phyloP scores from a whole-genome alignment of 2,888 invertebrate genomes.

The Mimas tiliae region DNA sequence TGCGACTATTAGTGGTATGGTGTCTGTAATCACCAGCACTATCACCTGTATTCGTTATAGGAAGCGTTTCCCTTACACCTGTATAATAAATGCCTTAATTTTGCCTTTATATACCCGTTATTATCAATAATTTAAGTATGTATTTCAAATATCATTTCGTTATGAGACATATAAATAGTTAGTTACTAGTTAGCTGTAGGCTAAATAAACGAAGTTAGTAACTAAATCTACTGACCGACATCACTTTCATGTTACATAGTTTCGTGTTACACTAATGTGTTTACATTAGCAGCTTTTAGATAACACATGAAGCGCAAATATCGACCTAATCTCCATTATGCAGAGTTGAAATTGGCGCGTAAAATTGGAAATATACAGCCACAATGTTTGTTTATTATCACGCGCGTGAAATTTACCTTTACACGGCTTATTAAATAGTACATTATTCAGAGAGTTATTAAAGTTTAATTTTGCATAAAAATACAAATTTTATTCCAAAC shows the following conservation, averaged over 20 bases:
- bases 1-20: no score
- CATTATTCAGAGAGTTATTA: not conserved
- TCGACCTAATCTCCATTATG: not conserved
- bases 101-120: no score
- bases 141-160: no score
- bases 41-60: no score
- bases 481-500: not conserved
- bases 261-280: conserved; percentile 11
- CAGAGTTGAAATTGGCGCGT: not conserved
- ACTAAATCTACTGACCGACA: conserved; percentile 29
- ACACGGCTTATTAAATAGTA: no score
- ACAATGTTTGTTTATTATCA: conserved; percentile 6
- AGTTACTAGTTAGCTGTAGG: no score
- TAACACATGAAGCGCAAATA: not conserved
- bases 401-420: not conserved
- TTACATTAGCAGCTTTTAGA: conserved; percentile 2
- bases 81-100: no score
- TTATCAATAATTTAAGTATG: no score
- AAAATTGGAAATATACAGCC: not conserved
- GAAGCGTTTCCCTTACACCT: no score
- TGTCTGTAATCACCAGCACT: no score
- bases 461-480: not conserved
- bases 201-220: conserved; percentile 33
- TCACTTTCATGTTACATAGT: not conserved
- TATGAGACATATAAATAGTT: no score